Conservation (phyloP, 2,797 vertebrate species). For the Malurus splendens region DNA sequence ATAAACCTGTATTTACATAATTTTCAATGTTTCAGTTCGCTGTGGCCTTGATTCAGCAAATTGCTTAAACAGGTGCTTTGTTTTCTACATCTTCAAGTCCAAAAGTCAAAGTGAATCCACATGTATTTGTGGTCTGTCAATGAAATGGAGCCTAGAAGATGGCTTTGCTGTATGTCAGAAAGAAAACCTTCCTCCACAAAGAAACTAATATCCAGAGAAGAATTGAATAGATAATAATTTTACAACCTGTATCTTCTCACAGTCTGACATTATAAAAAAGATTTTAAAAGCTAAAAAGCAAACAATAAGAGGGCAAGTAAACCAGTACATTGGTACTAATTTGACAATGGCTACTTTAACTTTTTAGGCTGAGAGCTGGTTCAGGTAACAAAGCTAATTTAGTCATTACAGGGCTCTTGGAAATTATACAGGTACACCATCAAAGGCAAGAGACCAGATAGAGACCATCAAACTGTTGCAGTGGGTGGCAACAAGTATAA, state of each 20-base stretch:
- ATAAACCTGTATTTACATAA: slow-evolving; percentile 2
- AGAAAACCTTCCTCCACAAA: not conserved
- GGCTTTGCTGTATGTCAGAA: not conserved
- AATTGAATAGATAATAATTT: not conserved
- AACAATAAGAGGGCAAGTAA: not conserved
- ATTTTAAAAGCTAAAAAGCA: not conserved
- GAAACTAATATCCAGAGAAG: not conserved
- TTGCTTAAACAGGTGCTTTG: not conserved
- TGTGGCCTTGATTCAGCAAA: not conserved
- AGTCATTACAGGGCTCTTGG: slow-evolving; percentile 9
- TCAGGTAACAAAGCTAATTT: slow-evolving; percentile 33
- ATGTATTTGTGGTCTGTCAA: not conserved
- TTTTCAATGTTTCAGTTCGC: not conserved
- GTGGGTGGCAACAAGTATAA: not conserved
- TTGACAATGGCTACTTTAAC: not conserved
- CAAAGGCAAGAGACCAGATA: not conserved
- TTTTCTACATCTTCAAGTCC: not conserved
- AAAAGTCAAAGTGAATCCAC: not conserved
- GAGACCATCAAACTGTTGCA: not conserved
- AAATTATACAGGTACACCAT: slow-evolving; percentile 9
- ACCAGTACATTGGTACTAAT: not conserved
- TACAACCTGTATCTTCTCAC: not conserved
- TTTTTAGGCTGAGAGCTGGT: slow-evolving; percentile 41
- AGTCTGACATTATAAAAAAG: not conserved
- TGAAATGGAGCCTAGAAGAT: not conserved